A percentile compares a stretch with the other conserved stretches of the same genome.
phyloP scores from a whole-genome alignment of 2,888 invertebrate genomes.

The Anthophora plumipes region DNA sequence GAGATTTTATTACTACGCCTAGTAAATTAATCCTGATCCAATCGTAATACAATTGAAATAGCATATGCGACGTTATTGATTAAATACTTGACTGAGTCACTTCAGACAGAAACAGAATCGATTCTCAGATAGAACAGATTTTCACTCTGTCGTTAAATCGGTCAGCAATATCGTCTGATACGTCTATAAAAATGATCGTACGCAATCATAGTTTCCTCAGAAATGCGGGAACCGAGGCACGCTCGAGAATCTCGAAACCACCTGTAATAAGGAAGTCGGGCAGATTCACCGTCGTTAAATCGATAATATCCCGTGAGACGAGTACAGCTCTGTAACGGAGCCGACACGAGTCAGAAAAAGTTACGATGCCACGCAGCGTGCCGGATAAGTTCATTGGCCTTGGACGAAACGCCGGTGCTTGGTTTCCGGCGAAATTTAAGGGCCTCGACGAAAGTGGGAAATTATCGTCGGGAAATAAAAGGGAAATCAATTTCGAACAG shows the following conservation, averaged over 20 bases:
- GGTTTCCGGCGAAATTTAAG: slow-evolving; percentile 31
- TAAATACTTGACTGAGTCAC: no score
- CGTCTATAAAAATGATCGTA: slow-evolving; percentile 1
- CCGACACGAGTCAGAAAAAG: slow-evolving; percentile 28
- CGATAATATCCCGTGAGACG: slow-evolving; percentile 76
- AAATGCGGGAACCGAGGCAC: slow-evolving; percentile 11
- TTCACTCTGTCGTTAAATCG: slow-evolving; percentile 21
- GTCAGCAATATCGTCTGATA: slow-evolving; percentile 11
- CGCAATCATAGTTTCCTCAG: slow-evolving; percentile 31
- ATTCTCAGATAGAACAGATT: slow-evolving; percentile 10
- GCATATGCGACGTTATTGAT: no score
- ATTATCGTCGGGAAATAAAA: slow-evolving; percentile 33
- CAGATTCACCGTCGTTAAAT: slow-evolving; percentile 73
- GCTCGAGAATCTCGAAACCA: slow-evolving; percentile 32
- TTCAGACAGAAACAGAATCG: no score
- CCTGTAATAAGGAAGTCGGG: slow-evolving; percentile 63
- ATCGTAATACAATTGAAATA: no score
- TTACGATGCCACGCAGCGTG: slow-evolving; percentile 15
- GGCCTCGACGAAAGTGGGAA: slow-evolving; percentile 15
- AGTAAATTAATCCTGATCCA: no score
- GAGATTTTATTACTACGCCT: no score
- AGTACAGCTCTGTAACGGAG: slow-evolving; percentile 31
- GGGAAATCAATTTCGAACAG: slow-evolving; percentile 18
- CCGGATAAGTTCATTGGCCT: slow-evolving; percentile 32
- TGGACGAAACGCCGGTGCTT: background rate